Evolutionary conservation across 2,113 vertebrate species (phyloP).

Genomic region (Clarias gariepinus): DNA sequence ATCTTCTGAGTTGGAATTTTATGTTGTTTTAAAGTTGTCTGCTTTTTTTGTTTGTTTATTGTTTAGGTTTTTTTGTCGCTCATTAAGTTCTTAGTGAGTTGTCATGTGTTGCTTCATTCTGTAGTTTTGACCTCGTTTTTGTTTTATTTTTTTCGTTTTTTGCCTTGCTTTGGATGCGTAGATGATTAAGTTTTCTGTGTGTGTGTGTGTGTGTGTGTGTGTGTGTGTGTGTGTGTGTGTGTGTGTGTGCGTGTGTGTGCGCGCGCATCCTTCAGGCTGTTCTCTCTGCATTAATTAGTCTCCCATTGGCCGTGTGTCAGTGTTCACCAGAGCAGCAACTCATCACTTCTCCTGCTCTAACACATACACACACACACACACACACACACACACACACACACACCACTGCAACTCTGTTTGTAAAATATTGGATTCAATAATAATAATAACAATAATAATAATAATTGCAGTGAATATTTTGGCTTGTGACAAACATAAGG

Average conservation of each 20-base stretch:
- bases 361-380: not conserved
- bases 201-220: not conserved
- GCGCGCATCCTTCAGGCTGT: not conserved
- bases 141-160: not conserved
- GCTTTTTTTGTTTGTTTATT: not conserved
- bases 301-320: not conserved
- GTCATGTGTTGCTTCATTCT: no score
- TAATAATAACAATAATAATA: not conserved
- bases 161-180: not conserved
- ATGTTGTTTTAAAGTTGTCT: not conserved
- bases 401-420: not conserved
- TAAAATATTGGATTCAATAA: not conserved
- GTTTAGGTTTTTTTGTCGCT: not conserved
- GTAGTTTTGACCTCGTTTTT: not conserved
- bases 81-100: not conserved
- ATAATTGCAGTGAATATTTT: not conserved
- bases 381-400: no score
- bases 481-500: not conserved
- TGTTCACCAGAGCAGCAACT: not conserved
- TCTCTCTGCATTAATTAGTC: not conserved
- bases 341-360: conserved; percentile 13
- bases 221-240: not conserved
- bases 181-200: not conserved
- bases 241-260: not conserved
- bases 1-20: not conserved